Evolutionary conservation across 2,113 vertebrate genomes (phyloP).

Genomic region (Pseudolaguvia tuberculata): DNA sequence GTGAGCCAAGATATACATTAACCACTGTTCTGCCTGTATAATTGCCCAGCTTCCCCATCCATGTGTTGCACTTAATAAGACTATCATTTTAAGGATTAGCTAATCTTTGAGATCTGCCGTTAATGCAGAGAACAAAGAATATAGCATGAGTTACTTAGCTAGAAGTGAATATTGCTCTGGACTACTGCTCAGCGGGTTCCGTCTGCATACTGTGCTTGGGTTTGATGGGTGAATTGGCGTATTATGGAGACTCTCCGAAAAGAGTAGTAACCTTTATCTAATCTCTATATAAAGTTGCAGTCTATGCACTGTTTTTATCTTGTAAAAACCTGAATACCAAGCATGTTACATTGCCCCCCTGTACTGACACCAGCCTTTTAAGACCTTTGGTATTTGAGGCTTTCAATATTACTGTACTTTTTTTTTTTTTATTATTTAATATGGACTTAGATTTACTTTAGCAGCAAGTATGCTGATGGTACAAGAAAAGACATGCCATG

Average conservation of each 20-base stretch:
- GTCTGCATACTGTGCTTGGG: constrained; percentile 44
- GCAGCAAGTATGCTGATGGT: constrained; percentile 17
- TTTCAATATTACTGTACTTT: constrained; percentile 44
- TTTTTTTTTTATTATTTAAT: constrained; percentile 39
- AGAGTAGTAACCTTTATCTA: constrained; percentile 68
- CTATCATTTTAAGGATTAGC: constrained; percentile 57
- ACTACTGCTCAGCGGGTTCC: constrained; percentile 39
- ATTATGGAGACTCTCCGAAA: constrained; percentile 67
- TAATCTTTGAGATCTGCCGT: constrained; percentile 50
- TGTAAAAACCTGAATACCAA: constrained; percentile 57
- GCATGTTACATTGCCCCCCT: constrained; percentile 53
- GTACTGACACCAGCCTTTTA: constrained; percentile 42
- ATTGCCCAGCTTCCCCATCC: constrained; percentile 34
- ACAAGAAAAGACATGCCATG: constrained; percentile 30
- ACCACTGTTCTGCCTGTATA: constrained; percentile 31
- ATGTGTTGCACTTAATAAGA: constrained; percentile 45
- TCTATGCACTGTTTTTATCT: constrained; percentile 63
- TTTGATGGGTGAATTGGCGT: constrained; percentile 38
- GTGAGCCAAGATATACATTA: constrained; percentile 42
- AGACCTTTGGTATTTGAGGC: constrained; percentile 43
- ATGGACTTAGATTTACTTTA: constrained; percentile 18
- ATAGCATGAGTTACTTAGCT: constrained; percentile 27
- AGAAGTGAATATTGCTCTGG: constrained; percentile 46
- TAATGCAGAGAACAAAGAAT: constrained; percentile 42
- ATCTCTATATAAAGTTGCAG: constrained; percentile 70